A percentile compares a stretch with the other conserved stretches of the same genome.
These are phyloP conservation scores for Vulpes ferrilata DNA, from an alignment of 2,113 vertebrate genomes.

Conservation along the genomic window DNA sequence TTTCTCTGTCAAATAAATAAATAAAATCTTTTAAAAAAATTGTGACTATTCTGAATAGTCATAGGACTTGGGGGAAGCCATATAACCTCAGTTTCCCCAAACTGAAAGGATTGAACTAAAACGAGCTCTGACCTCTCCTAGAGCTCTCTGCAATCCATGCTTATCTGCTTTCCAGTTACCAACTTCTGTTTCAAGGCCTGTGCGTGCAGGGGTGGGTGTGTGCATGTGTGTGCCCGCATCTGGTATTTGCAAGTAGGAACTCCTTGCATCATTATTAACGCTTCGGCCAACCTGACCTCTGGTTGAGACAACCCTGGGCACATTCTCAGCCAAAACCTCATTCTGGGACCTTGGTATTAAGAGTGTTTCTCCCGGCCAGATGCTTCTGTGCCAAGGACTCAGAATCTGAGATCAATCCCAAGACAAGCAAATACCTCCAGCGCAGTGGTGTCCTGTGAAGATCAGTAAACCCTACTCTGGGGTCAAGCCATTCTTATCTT, in stretches of 20 bases:
- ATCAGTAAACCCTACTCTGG: fast-evolving
- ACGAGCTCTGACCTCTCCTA: no score
- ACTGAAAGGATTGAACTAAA: neutral
- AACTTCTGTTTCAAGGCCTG: neutral
- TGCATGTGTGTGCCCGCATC: neutral
- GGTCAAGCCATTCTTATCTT: neutral
- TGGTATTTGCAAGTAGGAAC: neutral
- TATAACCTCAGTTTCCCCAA: neutral
- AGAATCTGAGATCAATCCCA: neutral
- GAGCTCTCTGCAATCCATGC: neutral
- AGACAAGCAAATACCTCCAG: neutral
- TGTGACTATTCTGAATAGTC: neutral
- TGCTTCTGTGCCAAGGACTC: neutral
- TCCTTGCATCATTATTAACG: neutral
- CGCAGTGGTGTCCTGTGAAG: fast-evolving
- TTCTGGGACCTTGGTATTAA: neutral
- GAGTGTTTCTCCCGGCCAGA: neutral
- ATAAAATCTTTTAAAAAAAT: no score
- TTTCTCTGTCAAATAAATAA: no score
- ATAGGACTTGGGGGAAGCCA: neutral
- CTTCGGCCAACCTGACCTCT: neutral
- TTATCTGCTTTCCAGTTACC: neutral
- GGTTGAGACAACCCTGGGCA: neutral
- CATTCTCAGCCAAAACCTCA: neutral
- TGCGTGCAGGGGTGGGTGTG: no score